Base-by-base conservation (phyloP, 2,113 vertebrate genomes). In the Bos javanicus region DNA sequence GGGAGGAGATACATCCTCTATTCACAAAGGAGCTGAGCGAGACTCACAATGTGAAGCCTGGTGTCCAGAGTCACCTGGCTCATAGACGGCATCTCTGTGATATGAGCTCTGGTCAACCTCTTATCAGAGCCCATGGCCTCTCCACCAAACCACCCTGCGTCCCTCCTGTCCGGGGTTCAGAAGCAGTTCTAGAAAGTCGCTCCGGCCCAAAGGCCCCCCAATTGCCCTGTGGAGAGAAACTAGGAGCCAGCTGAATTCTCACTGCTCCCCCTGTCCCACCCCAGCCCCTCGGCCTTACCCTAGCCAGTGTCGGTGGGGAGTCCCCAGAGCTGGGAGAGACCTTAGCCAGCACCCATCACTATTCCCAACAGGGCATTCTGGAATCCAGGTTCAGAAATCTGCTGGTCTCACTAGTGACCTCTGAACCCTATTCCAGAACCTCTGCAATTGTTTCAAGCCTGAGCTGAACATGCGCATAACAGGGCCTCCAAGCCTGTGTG, bases 301-400 rank as follows among this genome's bases (percentile, higher is more conserved):
- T n/a, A 7, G 3, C n/a, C 78, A 78, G 48, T 46, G 14, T 16
- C 0, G 23, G 5, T 1, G 6, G 54, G 30, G 26, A 4, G 30
- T 46, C 43, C 28, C 3, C 3, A 33, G 71, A 71, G 43, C 71
- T 78, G 56, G 67, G 76, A 64, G 23, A 64, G 30, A 46, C 64
- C 36, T 86, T 67, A 76, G 87, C 8, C 28, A 81, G 30, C 14
- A 28, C 6, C 36, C 19, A 10, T 54, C 60, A 71, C 36, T 23
- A 15, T 36, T 95, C 16, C 80, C 23, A 14, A 50, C 17, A 90
- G n/a, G 50, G 14, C 30, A 71, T 94, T 39, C 54, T 6, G 2
- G 76, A 74, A 46, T 30, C 3, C 0, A 95, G 64, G 48, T n/a
- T 43, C 13, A 87, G 52, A 56, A 87, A 88, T 46, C 25, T 30